Evolutionary conservation across 1,140 invertebrate genomes (phyloP), one percentile per base, ranked within the genome.

Genomic region (Aphidius ervi): DNA sequence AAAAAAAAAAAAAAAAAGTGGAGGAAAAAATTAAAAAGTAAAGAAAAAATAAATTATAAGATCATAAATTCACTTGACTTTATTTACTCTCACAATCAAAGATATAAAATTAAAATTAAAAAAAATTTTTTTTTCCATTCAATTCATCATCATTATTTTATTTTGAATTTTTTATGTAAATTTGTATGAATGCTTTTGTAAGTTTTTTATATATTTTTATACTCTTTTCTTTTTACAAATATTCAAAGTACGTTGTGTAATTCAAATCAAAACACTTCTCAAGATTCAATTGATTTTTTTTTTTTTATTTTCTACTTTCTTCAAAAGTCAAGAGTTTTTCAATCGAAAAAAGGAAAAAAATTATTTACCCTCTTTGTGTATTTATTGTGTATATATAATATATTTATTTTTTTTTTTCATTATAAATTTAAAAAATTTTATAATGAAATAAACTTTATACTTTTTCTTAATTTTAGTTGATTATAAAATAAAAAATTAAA

Each of bases 31-130:
- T 41, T 41, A 54, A 54, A 54, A 54, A 41, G 42, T 42, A 20
- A 54, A 20, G 20, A 48, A 43, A 72, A 66, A 68, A 46, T 20
- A 73, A 75, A 76, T 76, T 72, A 77, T 69, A 67, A 60, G 68
- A 74, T 77, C 75, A 76, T 70, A 65, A 68, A 75, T 73, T 71
- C 70, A 64, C 67, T 49, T 16, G 61, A 50, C 65, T 73, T 75
- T 73, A 67, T 74, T 72, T 59, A 20, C 56, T 16, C n/a, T 16
- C 31, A 49, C 37, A 16, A 58, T 58, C 46, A 48, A 49, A 40
- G 42, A 20, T 16, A 41, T 39, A n/a, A 48, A 58, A 49, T 56
- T 58, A 8, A 49, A 46, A 10, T 20, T 23, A 42, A 31, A 20
- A 40, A 41, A 20, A 48, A 41, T 31, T 7, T 7, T 41, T 42